These are phyloP conservation scores for Drosophila subobscura DNA, from an alignment of 1,140 invertebrate species.

Conservation along the genomic window DNA sequence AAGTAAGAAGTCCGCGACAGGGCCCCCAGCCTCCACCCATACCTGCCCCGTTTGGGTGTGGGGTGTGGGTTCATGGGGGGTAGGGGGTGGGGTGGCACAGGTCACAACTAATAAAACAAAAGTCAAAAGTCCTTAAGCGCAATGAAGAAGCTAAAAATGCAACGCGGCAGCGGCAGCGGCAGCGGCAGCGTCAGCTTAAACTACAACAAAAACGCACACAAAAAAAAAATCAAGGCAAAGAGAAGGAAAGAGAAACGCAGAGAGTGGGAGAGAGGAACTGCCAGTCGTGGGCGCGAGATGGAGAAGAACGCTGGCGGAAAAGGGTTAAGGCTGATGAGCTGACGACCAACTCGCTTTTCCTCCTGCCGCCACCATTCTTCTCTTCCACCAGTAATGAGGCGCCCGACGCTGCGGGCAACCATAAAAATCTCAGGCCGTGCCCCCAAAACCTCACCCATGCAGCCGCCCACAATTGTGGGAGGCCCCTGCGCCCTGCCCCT, in stretches of 20 bases:
- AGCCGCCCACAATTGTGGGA: not conserved
- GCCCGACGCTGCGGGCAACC: conserved; percentile 73
- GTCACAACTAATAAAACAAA: conserved; percentile 83
- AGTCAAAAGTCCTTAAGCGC: conserved; percentile 83
- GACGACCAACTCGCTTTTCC: conserved; percentile 26
- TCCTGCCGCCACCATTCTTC: conserved; percentile 15
- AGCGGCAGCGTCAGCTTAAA: conserved; percentile 67
- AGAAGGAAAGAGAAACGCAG: not conserved
- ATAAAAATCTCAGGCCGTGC: conserved; percentile 64
- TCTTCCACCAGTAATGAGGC: conserved; percentile 65
- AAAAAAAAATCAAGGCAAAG: not conserved
- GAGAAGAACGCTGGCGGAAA: conserved; percentile 30
- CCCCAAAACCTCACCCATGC: not conserved
- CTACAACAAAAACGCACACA: conserved; percentile 58
- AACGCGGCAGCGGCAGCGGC: conserved; percentile 66
- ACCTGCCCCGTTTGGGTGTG: not conserved
- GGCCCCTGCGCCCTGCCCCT: not conserved
- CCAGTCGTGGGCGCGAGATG: conserved; percentile 5
- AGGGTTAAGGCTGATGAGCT: conserved; percentile 78
- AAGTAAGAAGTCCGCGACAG: conserved; percentile 50
- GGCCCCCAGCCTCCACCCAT: not conserved
- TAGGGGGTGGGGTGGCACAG: conserved; percentile 12
- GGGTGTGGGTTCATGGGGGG: not conserved
- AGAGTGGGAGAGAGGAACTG: not conserved
- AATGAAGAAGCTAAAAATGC: conserved; percentile 82